Base-by-base conservation (phyloP, 2,888 invertebrate species). In the Malachius bipustulatus region DNA sequence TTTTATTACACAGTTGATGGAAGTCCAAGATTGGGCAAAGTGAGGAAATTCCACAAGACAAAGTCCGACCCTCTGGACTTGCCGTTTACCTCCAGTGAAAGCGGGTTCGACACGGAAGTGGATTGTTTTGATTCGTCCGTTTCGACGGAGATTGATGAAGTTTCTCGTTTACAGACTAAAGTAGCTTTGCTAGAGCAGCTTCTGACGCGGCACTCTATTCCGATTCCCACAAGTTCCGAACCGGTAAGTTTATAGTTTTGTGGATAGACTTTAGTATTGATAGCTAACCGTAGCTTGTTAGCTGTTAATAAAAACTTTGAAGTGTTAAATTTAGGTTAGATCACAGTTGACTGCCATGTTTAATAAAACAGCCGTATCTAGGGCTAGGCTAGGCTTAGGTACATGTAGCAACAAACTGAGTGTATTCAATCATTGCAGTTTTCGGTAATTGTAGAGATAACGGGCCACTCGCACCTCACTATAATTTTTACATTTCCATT, bases 1-100 rank as follows among this genome's bases (percentile, higher is more conserved):
- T n/a, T 40, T 35, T 42, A 32, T 40, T 14, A 46, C 50, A 3
- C 48, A 62, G 45, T 69, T 62, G 55, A 69, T 63, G 56, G 61
- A 50, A 73, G 71, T 56, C 74, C 74, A 3, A 60, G 72, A 2
- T 51, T 72, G 40, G 72, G 73, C 13, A 75, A 75, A 58, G 63
- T 73, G 28, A 64, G 75, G 30, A 71, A 71, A 51, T 72, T 68
- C 48, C 65, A 63, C 43, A 64, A 64, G 26, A 61, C 62, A 26
- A 58, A 34, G 56, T 60, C 39, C 55, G 66, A 50, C 47, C 57
- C 15, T 56, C 57, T 47, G 52, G 66, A 67, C 43, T 45, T 56
- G 14, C 57, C 56, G 3, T 54, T 57, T 29, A 49, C 54, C 3
- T 57, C 59, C 2, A 62, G 58, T 43, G 61, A 63, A 39, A 63